A percentile compares a stretch with the other conserved stretches of the same genome.
Evolutionary conservation across 2,797 vertebrate genomes (phyloP).

Genomic region (Mus caroli): DNA sequence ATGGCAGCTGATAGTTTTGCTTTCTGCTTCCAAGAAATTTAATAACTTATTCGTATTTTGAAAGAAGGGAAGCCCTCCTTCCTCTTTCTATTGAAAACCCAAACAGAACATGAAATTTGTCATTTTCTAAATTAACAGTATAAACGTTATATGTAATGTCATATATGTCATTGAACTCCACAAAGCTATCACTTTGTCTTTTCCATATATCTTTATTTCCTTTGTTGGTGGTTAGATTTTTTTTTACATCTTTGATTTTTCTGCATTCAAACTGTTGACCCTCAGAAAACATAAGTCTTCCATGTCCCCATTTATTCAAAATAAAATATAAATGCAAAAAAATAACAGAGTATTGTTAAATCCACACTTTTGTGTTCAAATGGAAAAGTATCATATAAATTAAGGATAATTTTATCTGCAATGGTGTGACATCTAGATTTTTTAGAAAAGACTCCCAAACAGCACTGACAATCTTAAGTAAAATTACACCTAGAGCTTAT

Average conservation of each 20-base stretch:
- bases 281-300: conserved; percentile 33
- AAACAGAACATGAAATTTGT: conserved; percentile 52
- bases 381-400: conserved; percentile 14
- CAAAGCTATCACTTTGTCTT: conserved; percentile 57
- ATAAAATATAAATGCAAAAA: conserved; percentile 33
- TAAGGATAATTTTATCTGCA: conserved; percentile 9
- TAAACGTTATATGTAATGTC: conserved; percentile 10
- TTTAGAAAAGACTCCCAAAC: conserved; percentile 52
- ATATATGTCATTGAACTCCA: background rate
- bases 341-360: conserved; percentile 38
- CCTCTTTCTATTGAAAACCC: background rate
- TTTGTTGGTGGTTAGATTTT: conserved; percentile 5
- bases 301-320: background rate
- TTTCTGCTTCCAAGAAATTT: background rate
- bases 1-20: conserved; percentile 60
- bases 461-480: conserved; percentile 3
- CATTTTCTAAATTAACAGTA: background rate
- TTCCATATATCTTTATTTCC: conserved; percentile 1
- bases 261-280: conserved; percentile 21
- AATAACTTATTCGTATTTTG: conserved; percentile 30
- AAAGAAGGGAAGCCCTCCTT: background rate
- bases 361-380: conserved; percentile 1
- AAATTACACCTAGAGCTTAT: conserved; percentile 26
- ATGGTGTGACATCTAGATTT: conserved; percentile 7
- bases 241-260: conserved; percentile 35